Conservation (phyloP, 2,888 invertebrate species). For the Sminthurides aquaticus region DNA sequence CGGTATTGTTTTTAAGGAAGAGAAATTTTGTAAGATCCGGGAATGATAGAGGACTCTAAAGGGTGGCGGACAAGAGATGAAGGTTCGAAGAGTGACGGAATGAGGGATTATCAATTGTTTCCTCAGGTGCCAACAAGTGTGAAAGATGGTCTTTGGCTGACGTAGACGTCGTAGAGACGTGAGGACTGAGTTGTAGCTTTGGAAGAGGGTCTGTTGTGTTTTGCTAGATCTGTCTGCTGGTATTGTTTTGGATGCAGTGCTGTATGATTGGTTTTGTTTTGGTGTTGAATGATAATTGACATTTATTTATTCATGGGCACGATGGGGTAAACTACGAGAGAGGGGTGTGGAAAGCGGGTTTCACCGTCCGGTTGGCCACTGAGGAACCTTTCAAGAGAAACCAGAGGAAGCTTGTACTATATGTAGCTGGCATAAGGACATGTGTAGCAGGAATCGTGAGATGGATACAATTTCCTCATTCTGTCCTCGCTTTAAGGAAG, state of each 20-base stretch:
- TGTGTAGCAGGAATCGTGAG: neutral
- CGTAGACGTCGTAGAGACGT: no score
- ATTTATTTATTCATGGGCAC: neutral
- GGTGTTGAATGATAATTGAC: neutral
- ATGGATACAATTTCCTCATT: neutral
- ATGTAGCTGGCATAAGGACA: no score
- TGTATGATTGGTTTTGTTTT: neutral
- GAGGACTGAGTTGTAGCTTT: no score
- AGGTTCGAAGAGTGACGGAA: neutral
- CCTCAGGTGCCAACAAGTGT: neutral
- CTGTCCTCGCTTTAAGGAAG: no score
- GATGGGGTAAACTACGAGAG: neutral
- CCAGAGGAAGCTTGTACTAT: no score
- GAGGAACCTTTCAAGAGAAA: neutral
- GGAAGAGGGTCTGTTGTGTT: no score
- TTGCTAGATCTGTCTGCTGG: no score
- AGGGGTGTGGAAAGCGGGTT: neutral
- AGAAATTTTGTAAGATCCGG: neutral
- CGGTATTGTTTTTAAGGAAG: neutral
- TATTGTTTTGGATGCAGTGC: neutral
- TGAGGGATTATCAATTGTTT: neutral
- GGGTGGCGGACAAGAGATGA: no score
- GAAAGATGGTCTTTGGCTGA: neutral
- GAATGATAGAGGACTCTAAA: neutral
- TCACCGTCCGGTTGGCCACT: neutral